A percentile compares a stretch with the other conserved stretches of the same genome.
Conservation (phyloP, 2,113 vertebrate species). For the Indri indri region DNA sequence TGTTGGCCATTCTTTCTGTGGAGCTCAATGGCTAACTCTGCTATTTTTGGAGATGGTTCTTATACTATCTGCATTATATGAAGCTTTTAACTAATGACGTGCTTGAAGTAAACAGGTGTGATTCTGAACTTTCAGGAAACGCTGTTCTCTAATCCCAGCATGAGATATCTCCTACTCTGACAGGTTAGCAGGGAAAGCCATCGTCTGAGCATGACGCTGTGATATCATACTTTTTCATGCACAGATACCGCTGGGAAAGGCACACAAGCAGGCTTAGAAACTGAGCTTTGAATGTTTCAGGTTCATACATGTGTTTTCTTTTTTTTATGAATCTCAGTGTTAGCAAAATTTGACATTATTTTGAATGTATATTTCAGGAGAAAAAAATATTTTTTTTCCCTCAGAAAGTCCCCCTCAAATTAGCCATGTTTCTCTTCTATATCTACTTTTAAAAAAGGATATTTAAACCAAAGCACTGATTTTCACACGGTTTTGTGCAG, state of each 20-base stretch:
- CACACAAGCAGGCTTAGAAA: background rate
- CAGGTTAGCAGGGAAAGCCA: too few species aligned
- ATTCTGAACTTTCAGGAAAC: background rate
- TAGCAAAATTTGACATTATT: background rate
- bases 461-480: background rate
- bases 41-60: background rate
- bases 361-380: constrained; percentile 6
- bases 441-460: background rate
- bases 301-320: background rate
- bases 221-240: too few species aligned
- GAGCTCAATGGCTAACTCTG: background rate
- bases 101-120: background rate
- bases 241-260: background rate
- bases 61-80: background rate
- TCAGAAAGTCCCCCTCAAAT: background rate
- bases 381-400: background rate
- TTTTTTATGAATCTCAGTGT: background rate
- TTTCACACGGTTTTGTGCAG: background rate
- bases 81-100: background rate
- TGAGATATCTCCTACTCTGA: background rate
- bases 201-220: too few species aligned
- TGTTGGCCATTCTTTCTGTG: background rate
- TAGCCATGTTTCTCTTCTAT: background rate
- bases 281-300: background rate
- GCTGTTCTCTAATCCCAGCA: background rate